phyloP scores from a whole-genome alignment of 1,140 invertebrate genomes.

The Coptotermes formosanus region DNA sequence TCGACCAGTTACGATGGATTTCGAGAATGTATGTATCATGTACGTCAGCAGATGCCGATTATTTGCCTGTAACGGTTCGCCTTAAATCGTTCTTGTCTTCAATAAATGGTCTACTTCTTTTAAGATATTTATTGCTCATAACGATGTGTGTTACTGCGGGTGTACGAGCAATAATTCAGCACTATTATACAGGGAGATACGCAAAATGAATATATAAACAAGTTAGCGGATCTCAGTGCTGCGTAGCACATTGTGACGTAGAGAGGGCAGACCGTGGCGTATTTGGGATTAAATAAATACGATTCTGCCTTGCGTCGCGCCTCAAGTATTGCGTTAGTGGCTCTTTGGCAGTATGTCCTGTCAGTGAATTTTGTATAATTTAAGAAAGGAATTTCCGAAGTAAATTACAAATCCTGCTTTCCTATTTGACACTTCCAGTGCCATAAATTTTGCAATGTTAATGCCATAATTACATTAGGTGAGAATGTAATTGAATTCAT shows the following conservation, averaged over 20 bases:
- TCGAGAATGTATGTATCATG: neutral
- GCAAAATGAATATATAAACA: neutral
- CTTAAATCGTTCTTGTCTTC: neutral
- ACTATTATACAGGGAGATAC: neutral
- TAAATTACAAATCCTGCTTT: too few relatives aligned
- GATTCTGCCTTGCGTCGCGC: too few relatives aligned
- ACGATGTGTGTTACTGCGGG: neutral
- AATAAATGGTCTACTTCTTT: neutral
- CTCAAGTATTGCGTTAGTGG: too few relatives aligned
- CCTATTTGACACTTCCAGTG: too few relatives aligned
- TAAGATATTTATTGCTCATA: neutral
- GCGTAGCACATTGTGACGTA: neutral
- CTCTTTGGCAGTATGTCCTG: too few relatives aligned
- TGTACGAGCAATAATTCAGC: neutral
- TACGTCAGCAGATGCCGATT: neutral
- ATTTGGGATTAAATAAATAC: too few relatives aligned
- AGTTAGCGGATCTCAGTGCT: neutral
- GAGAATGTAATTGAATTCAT: too few relatives aligned
- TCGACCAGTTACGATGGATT: neutral
- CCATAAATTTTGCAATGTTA: too few relatives aligned
- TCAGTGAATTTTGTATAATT: too few relatives aligned
- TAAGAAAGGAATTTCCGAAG: too few relatives aligned
- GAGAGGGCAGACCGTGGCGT: too few relatives aligned
- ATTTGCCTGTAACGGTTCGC: neutral
- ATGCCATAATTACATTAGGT: too few relatives aligned